Base-by-base conservation (phyloP, 1,140 invertebrate species). In the Vanessa atalanta region DNA sequence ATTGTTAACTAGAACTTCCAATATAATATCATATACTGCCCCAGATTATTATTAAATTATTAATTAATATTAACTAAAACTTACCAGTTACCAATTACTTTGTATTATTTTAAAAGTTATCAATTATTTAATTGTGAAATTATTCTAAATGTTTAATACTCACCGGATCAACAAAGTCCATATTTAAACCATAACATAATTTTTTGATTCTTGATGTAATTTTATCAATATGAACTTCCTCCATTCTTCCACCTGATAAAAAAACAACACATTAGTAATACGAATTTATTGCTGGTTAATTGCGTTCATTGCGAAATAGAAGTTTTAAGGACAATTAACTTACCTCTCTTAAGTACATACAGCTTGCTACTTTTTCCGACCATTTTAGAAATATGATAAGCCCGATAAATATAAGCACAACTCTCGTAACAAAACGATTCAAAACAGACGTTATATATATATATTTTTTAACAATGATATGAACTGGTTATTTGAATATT, bases 201-300 rank as follows among this genome's bases (percentile, higher is more conserved):
- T 99, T 99, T 84, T 97, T 95, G 48, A 99, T 98, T 81, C 99
- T 94, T 0, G 97, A 98, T 2, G 98, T 99, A 71, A 99, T 99
- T 95, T 99, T 99, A 91, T 99, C 98, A 92, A 99, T 98, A 92
- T 98, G 97, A 5, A 99, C 97, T 82, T 96, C 95, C 92, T 99
- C 98, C 84, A 96, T 95, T n/a, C 97, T 94, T 0, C 98, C 98
- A 95, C 97, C 98, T 97, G 79, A 51, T 53, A 11, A 57, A 57
- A 57, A 16, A 8, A 8, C 2, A n/a, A 55, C 7, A 5, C 51
- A 20, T 55, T 16, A 55, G n/a, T 11, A 55, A n/a, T 53, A n/a
- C 15, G 7, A 6, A 15, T 6, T 50, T 50, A 4, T 50, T 14
- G 13, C 9, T 5, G 13, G 15, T 15, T 12, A 1, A 14, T 50